These are phyloP conservation scores for Venustaconcha ellipsiformis DNA, from an alignment of 1,140 invertebrate species.

Conservation along the genomic window DNA sequence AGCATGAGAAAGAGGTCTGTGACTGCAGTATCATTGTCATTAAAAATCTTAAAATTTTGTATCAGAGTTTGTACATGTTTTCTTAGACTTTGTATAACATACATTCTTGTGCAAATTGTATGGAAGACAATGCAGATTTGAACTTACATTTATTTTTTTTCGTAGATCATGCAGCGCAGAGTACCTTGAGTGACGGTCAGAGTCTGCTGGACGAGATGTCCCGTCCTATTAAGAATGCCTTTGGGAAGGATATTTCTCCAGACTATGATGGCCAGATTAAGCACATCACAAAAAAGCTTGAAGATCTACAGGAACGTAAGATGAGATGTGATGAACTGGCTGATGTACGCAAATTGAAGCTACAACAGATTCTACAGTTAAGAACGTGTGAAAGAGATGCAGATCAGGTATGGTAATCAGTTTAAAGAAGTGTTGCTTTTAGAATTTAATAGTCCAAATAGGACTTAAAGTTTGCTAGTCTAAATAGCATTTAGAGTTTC, in stretches of 20 bases:
- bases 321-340: slow-evolving; percentile 62
- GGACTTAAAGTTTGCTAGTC: no score
- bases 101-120: no score
- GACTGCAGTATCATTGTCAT: no score
- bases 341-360: slow-evolving; percentile 79
- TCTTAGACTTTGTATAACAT: no score
- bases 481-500: no score
- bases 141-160: slow-evolving; percentile 6
- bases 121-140: no score
- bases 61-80: no score
- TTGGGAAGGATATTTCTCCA: slow-evolving; percentile 79
- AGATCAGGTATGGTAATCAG: slow-evolving; percentile 71
- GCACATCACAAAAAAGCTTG: slow-evolving; percentile 78
- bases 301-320: slow-evolving; percentile 70
- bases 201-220: slow-evolving; percentile 83
- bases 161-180: slow-evolving; percentile 53
- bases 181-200: slow-evolving; percentile 77
- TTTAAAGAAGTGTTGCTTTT: neutral
- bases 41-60: no score
- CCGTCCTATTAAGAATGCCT: slow-evolving; percentile 83
- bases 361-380: slow-evolving; percentile 82
- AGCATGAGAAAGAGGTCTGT: no score
- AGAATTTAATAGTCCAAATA: neutral
- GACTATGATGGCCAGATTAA: slow-evolving; percentile 81
- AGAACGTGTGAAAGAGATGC: slow-evolving; percentile 82